Evolutionary conservation across 2,113 vertebrate species (phyloP), one percentile per base, ranked within the genome.

Genomic region (Pluvialis apricaria): DNA sequence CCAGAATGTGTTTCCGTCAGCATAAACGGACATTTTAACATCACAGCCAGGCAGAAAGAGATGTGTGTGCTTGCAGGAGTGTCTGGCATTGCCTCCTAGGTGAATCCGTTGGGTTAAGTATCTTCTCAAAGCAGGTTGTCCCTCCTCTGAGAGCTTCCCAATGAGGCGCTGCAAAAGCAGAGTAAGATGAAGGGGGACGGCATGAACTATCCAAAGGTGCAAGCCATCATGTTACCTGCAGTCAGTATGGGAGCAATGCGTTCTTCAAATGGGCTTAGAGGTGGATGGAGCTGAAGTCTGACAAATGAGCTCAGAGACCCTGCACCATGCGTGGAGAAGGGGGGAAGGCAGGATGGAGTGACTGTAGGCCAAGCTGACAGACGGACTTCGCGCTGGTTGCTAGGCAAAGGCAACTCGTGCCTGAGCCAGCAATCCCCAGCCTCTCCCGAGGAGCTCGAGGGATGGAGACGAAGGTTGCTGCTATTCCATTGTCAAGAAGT

Each of bases 171-270:
- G 38, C 19, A 81, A 64, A 58, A 61, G 5, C 25, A 80, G n/a
- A 73, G 36, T 45, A 65, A 72, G 22, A 51, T 44, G 40, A 86
- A 62, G 24, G 6, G 34, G n/a, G 40, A 51, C 0, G 0, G 19
- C 4, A 32, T 28, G 29, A 84, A 72, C 70, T n/a, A 16, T 20
- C 6, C 11, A 11, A 26, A 64, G 31, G 3, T 64, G 38, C n/a
- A 75, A 90, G 75, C 15, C 45, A 76, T 26, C 24, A 26, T 11
- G 6, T 11, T 90, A 52, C 18, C 24, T 58, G 42, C 13, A 51
- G 15, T 0, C 3, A 0, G 26, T 45, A 22, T 0, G 2, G 58
- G 13, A 90, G 38, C 29, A 75, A 6, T 1, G 0, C 0, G 0
- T 40, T 75, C 49, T 73, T 91, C 2, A 8, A 16, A 22, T 34